Conservation (phyloP, 2,113 vertebrate species). For the Asarcornis scutulata region DNA sequence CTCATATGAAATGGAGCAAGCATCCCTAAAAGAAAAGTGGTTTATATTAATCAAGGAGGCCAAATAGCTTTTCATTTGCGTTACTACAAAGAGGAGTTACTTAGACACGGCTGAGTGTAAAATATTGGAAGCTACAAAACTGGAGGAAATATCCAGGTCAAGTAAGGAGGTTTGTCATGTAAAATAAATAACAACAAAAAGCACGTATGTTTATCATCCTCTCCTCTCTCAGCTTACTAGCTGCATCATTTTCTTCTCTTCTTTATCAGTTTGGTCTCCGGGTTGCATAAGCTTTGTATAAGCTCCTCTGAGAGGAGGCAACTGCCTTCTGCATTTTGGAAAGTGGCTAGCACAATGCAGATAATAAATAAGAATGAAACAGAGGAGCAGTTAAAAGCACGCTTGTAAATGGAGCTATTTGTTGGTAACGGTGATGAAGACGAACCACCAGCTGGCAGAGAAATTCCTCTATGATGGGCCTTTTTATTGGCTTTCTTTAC, state of each 20-base stretch:
- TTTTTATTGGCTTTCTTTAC: background rate
- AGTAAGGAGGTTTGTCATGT: background rate
- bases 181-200: background rate
- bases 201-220: background rate
- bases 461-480: background rate
- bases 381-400: background rate
- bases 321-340: background rate
- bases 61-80: background rate
- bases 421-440: background rate
- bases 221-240: background rate
- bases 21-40: background rate
- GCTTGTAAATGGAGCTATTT: background rate
- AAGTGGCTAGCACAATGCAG: background rate
- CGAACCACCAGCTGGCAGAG: background rate
- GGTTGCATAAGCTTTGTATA: constrained; percentile 3
- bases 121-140: background rate
- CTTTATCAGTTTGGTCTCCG: background rate
- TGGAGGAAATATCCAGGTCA: background rate
- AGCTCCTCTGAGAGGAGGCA: background rate
- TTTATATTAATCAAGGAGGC: background rate
- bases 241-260: background rate
- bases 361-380: background rate
- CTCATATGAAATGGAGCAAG: background rate
- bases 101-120: background rate
- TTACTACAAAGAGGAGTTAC: background rate